Conservation (phyloP, 2,797 vertebrate genomes). For the Arremon aurantiirostris region DNA sequence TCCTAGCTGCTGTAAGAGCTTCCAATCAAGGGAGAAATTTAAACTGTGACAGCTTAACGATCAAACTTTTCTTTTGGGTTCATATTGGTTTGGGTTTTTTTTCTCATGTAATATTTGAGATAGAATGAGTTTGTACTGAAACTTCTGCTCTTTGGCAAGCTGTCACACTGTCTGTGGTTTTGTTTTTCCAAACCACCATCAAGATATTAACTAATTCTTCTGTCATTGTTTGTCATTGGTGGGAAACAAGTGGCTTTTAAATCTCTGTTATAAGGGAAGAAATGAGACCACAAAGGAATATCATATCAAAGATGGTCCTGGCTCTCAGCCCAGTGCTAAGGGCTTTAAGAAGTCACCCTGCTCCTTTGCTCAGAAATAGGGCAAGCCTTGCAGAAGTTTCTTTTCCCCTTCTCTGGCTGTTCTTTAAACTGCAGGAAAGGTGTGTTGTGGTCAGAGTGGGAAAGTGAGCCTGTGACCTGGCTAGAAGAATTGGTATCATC, state of each 20-base stretch:
- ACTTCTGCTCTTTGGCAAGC: not conserved
- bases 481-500: not conserved
- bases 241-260: conserved; percentile 23
- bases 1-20: not conserved
- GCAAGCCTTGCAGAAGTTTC: not conserved
- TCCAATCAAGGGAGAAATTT: not conserved
- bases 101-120: not conserved
- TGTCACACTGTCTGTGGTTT: not conserved
- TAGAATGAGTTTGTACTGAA: not conserved
- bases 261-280: not conserved
- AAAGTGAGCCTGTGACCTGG: not conserved
- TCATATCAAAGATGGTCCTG: not conserved
- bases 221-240: conserved; percentile 4
- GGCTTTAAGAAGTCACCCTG: not conserved
- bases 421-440: not conserved
- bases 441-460: not conserved
- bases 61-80: not conserved
- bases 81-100: not conserved
- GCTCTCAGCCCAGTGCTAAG: not conserved
- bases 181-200: not conserved
- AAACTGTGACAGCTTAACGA: not conserved
- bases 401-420: not conserved
- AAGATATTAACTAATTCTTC: not conserved
- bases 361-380: not conserved
- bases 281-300: conserved; percentile 19